Percentiles rank a stretch among this genome's conserved stretches.
Conservation (phyloP, 2,888 invertebrate species). For the Pandemis cinnamomeana region DNA sequence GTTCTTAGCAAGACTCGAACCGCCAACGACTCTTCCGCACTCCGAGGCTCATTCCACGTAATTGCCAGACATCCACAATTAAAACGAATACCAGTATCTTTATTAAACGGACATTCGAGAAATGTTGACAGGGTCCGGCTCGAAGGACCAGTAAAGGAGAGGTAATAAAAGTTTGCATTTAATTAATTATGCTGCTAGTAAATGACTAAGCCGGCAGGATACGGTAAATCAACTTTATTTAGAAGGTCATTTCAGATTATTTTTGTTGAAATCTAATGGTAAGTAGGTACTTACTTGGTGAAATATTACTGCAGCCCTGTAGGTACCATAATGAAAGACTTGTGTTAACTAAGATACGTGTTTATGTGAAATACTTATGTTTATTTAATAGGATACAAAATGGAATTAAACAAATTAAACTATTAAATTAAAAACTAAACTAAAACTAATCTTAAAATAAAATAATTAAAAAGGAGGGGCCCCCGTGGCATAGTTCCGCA, state of each 20-base stretch:
- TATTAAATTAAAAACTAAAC: too few relatives aligned
- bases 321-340: too few relatives aligned
- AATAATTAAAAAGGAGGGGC: too few relatives aligned
- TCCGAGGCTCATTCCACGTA: conserved; percentile 8
- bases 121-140: conserved; percentile 33
- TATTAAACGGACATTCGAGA: conserved; percentile 33
- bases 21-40: conserved; percentile 26
- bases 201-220: background rate
- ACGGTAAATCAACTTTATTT: background rate
- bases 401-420: too few relatives aligned
- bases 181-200: conserved; percentile 23
- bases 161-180: conserved; percentile 15
- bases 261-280: background rate
- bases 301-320: background rate
- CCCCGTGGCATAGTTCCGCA: too few relatives aligned
- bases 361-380: too few relatives aligned
- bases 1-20: conserved; percentile 15
- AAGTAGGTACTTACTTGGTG: background rate
- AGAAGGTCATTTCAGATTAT: background rate
- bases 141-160: conserved; percentile 28
- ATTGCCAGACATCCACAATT: conserved; percentile 23
- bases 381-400: too few relatives aligned
- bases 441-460: too few relatives aligned
- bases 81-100: conserved; percentile 36
- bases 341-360: too few relatives aligned